phyloP scores from a whole-genome alignment of 2,797 vertebrate species.

The Coregonus ussuriensis region DNA sequence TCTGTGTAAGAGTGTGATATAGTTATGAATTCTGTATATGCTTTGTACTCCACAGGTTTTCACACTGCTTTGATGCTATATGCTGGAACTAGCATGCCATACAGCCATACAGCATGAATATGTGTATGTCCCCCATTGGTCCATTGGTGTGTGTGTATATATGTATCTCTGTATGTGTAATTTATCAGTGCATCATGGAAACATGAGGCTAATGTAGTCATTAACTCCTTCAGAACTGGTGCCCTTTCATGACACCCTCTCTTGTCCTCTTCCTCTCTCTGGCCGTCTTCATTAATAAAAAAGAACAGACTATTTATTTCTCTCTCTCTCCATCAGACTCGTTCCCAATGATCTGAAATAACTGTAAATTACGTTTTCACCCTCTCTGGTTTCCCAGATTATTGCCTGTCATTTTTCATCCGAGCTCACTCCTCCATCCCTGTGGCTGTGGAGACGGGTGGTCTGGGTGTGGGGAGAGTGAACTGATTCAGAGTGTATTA shows the following conservation, averaged over 20 bases:
- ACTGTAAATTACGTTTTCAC: slow-evolving; percentile 51
- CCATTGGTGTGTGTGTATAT: not conserved
- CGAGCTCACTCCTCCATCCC: slow-evolving; percentile 8
- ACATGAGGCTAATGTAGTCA: not conserved
- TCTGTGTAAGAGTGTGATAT: not conserved
- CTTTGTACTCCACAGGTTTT: not conserved
- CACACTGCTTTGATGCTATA: not conserved
- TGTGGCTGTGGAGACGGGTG: slow-evolving; percentile 19
- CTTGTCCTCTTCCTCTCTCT: not conserved
- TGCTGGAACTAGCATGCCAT: not conserved
- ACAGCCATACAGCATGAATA: not conserved
- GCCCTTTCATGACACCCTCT: not conserved
- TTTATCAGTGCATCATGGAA: not conserved
- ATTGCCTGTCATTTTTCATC: slow-evolving; percentile 37
- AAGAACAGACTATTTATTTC: not conserved
- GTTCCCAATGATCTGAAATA: slow-evolving; percentile 10
- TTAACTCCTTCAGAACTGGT: not conserved
- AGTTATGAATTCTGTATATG: not conserved
- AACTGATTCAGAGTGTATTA: slow-evolving; percentile 44
- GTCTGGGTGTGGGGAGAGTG: slow-evolving; percentile 24
- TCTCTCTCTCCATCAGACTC: not conserved
- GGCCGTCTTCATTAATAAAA: not conserved
- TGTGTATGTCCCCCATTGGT: not conserved
- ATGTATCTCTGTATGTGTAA: not conserved
- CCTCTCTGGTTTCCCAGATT: slow-evolving; percentile 24